phyloP scores from a whole-genome alignment of 92 coral and sea anemone species.

The Zoanthus sansibaricus region DNA sequence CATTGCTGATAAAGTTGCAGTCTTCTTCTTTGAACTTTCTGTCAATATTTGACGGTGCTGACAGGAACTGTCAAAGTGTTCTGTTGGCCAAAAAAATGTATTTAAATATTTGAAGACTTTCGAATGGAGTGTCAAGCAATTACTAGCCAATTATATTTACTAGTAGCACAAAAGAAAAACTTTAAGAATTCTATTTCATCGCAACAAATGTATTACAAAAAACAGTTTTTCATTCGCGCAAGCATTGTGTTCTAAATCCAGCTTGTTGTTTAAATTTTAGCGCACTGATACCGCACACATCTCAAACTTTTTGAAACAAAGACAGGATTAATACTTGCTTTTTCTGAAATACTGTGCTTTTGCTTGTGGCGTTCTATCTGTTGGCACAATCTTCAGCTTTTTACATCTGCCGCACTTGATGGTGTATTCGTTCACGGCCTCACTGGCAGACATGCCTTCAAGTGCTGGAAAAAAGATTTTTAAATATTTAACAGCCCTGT shows the following conservation, averaged over 20 bases:
- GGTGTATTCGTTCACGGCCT: constrained; percentile 45
- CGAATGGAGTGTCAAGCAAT: too few species aligned
- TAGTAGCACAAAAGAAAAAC: too few species aligned
- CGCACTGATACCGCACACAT: too few species aligned
- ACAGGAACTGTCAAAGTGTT: constrained; percentile 63
- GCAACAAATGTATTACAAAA: too few species aligned
- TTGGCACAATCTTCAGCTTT: constrained; percentile 60
- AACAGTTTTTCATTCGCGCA: too few species aligned
- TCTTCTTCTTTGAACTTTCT: constrained; percentile 36
- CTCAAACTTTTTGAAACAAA: not conserved
- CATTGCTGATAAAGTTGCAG: constrained; percentile 48
- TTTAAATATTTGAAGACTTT: not conserved
- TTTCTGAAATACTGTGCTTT: constrained; percentile 61
- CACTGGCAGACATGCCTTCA: constrained; percentile 37
- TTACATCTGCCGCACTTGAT: constrained; percentile 47
- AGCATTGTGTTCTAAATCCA: too few species aligned
- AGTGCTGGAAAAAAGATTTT: constrained; percentile 44
- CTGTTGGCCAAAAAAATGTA: constrained; percentile 48
- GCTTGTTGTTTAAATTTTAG: too few species aligned
- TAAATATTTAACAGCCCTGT: too few species aligned
- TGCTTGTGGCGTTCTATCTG: constrained; percentile 58
- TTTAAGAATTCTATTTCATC: too few species aligned
- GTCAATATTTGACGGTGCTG: constrained; percentile 41
- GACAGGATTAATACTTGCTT: constrained; percentile 42
- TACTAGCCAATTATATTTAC: too few species aligned